A percentile compares a stretch with the other conserved stretches of the same genome.
phyloP scores from a whole-genome alignment of 2,888 invertebrate species.

The Proisotoma minuta region DNA sequence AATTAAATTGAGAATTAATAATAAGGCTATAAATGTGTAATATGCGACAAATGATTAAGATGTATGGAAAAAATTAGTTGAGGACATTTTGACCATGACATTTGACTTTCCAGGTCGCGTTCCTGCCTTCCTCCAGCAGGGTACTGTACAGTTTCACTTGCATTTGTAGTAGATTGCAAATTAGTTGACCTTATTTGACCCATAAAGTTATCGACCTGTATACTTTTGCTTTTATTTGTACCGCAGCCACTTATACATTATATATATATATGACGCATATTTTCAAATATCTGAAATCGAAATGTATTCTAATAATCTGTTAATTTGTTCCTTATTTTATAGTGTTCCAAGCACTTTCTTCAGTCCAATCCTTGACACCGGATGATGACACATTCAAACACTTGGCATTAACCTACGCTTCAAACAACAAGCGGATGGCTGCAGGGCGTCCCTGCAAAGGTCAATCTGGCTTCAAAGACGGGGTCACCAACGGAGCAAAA shows the following conservation, averaged over 20 bases:
- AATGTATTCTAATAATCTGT: background rate
- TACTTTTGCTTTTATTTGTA: background rate
- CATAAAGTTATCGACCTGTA: too few species aligned
- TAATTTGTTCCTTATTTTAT: background rate
- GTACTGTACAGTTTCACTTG: too few species aligned
- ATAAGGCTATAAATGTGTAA: too few species aligned
- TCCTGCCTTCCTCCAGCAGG: background rate
- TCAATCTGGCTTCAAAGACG: constrained; percentile 72
- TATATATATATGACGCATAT: background rate
- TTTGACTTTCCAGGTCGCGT: constrained; percentile 3
- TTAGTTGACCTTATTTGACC: too few species aligned
- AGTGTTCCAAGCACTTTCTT: constrained; percentile 79
- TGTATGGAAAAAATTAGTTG: too few species aligned
- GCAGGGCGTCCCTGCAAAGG: constrained; percentile 76
- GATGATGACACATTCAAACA: constrained; percentile 90
- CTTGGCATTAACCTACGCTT: constrained; percentile 75
- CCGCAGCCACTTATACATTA: background rate
- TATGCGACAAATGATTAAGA: too few species aligned
- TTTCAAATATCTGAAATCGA: constrained; percentile 7
- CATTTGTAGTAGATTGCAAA: too few species aligned
- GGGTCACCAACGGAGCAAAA: constrained; percentile 90
- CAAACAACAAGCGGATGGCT: constrained; percentile 84
- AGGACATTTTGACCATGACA: too few species aligned
- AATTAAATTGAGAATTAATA: too few species aligned
- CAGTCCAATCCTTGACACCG: constrained; percentile 75